Conservation (phyloP, 2,113 vertebrate species). For the Phyllostomus hastatus region DNA sequence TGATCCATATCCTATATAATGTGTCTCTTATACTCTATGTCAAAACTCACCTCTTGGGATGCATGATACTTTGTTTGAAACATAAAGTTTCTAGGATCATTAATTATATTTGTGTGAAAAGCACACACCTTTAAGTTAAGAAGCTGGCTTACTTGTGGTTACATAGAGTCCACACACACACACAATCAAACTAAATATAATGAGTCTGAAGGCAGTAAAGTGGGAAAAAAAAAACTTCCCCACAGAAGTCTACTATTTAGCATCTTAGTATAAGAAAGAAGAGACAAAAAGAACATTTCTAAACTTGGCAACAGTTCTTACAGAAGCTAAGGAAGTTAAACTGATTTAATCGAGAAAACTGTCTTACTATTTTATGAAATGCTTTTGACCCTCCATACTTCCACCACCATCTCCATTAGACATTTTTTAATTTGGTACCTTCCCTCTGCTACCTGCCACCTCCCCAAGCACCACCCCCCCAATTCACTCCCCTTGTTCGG, state of each 20-base stretch:
- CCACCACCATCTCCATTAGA: neutral
- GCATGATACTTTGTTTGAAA: neutral
- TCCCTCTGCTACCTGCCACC: neutral
- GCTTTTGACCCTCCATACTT: neutral
- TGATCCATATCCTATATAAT: neutral
- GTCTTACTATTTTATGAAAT: neutral
- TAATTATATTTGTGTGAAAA: neutral
- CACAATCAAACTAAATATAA: neutral
- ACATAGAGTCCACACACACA: neutral
- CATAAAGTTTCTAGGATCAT: neutral
- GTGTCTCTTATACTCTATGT: neutral
- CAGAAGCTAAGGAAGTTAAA: neutral
- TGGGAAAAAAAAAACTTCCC: neutral
- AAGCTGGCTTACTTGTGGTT: neutral
- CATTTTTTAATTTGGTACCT: neutral
- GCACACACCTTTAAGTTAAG: neutral
- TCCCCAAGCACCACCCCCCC: neutral
- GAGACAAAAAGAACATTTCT: slow-evolving; percentile 24
- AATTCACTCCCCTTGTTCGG: neutral
- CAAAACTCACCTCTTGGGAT: neutral
- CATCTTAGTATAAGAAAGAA: slow-evolving; percentile 2
- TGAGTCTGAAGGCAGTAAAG: neutral
- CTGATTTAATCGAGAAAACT: slow-evolving; percentile 19
- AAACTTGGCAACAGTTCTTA: slow-evolving; percentile 7
- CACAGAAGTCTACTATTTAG: neutral